Base-by-base conservation (phyloP, 2,888 invertebrate genomes). In the Acrobasis suavella region DNA sequence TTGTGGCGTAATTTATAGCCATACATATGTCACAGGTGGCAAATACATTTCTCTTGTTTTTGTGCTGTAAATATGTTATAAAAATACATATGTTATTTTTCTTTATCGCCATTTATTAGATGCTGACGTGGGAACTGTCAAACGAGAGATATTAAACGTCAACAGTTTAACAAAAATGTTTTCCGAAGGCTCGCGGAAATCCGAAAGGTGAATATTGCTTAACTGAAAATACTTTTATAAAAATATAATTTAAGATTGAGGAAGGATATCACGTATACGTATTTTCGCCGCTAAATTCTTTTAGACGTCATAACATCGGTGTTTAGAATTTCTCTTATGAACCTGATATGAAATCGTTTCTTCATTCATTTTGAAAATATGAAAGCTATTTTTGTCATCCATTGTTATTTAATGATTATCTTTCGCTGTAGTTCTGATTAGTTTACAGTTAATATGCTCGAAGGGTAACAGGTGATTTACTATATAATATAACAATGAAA, bases 151-250 rank as follows among this genome's bases (percentile, higher is more conserved):
- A 55, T 62, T 62, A 62, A 55, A 62, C 15, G 39, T 54, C 46
- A 61, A 60, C 60, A 55, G 55, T 62, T 55, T 50, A 62, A 55
- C 49, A 55, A 56, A 55, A 54, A 54, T 61, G 54, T 54, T 61
- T 54, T 15, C 61, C 17, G 37, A 54, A 61, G 52, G 46, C 32
- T 61, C n/a, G 15, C 51, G 51, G 22, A 60, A 52, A 54, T 61
- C 37, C 49, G 54, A 16, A 42, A 46, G 54, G 54, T 46, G 50
- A 52, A 46, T 54, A 61, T 54, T 55, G 32, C 32, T 12, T 50
- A 46, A 49, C 46, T 65, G 67, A 65, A 77, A 78, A 76, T 74
- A 68, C 70, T 73, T 75, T 74, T 67, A 59, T 64, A 54, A 64
- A 65, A 71, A 69, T 73, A 67, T 56, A 70, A 75, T 72, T 75